Evolutionary conservation across 2,113 vertebrate species (phyloP).

Genomic region (Centrocercus urophasianus): DNA sequence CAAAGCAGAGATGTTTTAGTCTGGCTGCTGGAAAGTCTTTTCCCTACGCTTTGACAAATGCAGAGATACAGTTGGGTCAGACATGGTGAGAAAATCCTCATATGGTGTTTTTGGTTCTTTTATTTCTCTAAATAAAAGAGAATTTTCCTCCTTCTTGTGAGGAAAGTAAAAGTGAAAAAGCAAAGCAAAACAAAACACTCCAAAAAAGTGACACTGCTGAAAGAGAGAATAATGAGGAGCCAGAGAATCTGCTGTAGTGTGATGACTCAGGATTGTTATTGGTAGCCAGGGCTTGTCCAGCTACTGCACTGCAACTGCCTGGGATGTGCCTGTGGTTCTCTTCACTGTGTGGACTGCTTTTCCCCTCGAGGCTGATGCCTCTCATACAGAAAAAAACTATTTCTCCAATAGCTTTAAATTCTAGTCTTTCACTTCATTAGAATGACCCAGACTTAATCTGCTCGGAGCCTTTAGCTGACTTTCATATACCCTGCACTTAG

Average conservation of each 20-base stretch:
- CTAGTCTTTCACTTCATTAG: neutral
- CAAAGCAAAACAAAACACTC: neutral
- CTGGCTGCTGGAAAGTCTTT: neutral
- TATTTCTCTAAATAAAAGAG: neutral
- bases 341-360: neutral
- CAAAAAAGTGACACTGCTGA: neutral
- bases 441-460: neutral
- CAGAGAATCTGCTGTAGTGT: neutral
- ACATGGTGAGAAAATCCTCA: neutral
- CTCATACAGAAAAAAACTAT: neutral
- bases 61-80: neutral
- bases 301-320: neutral
- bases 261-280: slow-evolving; percentile 15
- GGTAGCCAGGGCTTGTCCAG: neutral
- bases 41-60: neutral
- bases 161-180: neutral
- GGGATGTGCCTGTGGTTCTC: neutral
- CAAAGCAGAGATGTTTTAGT: neutral
- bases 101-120: neutral
- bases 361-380: neutral
- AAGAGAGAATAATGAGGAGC: neutral
- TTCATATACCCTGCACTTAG: neutral
- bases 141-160: neutral
- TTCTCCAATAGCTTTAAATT: neutral
- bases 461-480: neutral